Evolutionary conservation across 1,140 invertebrate species (phyloP), one percentile per base, ranked within the genome.

Genomic region (Neuroterus valhalla): DNA sequence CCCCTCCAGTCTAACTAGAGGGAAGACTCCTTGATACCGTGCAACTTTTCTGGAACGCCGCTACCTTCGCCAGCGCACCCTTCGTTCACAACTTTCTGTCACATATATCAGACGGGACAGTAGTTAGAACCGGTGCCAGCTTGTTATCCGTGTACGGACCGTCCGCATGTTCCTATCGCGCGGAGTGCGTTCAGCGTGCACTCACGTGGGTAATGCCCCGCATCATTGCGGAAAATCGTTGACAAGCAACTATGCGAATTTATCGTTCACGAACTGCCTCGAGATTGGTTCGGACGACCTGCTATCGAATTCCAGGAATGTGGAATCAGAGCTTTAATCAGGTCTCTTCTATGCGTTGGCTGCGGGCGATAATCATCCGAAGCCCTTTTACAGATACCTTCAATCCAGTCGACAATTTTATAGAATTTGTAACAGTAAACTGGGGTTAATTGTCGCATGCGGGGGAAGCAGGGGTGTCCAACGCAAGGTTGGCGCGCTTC

Each of bases 121-220:
- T 89, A 89, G 87, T 89, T 89, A 87, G 87, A 89, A 87, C 71
- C 85, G 82, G 84, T 89, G 89, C 85, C 87, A 90, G 89, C 89
- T 90, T 89, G 89, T 90, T 90, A 90, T 87, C 55, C 84, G 82
- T 75, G 77, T 80, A 75, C 76, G 82, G 67, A 76, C 31, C 31
- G 67, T 75, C 31, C 31, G 66, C 66, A 62, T 42, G 21, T 70
- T 44, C 15, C 48, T 48, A 42, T 71, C 31, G 31, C 31, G 31
- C 6, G 6, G 31, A 38, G 45, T 71, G 15, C 70, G 50, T 21
- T 71, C 48, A 46, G 68, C 31, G 31, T 38, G 10, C 50, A 70
- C 50, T 43, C 69, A 70, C 50, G 74, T 73, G 26, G 48, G 66
- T 68, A 74, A 67, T 71, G 70, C 66, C 68, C 55, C 55, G 74